A percentile compares a stretch with the other conserved stretches of the same genome.
Conservation (phyloP, 37 sponge, comb jelly and placozoan genomes). For the Spongia lamella region DNA sequence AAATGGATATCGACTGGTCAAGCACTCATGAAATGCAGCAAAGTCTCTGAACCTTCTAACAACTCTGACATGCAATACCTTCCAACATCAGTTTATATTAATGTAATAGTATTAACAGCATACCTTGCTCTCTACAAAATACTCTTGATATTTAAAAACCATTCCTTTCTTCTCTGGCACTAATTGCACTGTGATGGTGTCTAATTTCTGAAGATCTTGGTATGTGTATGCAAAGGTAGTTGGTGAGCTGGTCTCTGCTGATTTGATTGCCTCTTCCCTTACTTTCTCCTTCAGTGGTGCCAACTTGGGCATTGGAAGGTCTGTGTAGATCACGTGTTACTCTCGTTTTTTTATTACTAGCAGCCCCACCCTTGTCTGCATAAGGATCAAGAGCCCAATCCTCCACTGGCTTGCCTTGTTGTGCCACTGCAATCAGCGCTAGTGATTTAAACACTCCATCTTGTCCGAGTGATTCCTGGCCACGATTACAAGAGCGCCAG, state of each 20-base stretch:
- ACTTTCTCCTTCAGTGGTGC: conserved; percentile 25
- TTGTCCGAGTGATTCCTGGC: conserved; percentile 30
- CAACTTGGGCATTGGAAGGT: conserved; percentile 66
- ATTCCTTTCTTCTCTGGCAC: conserved; percentile 90
- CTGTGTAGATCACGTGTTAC: conserved; percentile 11
- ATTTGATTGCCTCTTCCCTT: conserved; percentile 6
- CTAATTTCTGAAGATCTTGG: conserved; percentile 68
- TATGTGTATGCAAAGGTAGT: conserved; percentile 66
- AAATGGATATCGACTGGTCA: conserved; percentile 79
- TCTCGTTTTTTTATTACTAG: not conserved
- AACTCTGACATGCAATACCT: conserved; percentile 49
- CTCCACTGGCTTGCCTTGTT: conserved; percentile 74
- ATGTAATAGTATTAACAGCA: not conserved
- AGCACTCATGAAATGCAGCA: conserved; percentile 81
- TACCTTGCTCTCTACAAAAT: conserved; percentile 72
- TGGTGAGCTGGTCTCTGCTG: conserved; percentile 33
- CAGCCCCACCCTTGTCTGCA: conserved; percentile 47
- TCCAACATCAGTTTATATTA: not conserved
- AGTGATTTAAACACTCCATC: conserved; percentile 76
- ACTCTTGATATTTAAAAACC: conserved; percentile 78
- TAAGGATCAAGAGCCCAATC: conserved; percentile 43
- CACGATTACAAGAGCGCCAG: conserved; percentile 61
- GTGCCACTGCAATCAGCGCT: conserved; percentile 69
- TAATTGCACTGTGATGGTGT: conserved; percentile 60
- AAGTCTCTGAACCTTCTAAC: conserved; percentile 86